Conservation (phyloP, 2,797 vertebrate species). For the Paramormyrops hopkinsi region DNA sequence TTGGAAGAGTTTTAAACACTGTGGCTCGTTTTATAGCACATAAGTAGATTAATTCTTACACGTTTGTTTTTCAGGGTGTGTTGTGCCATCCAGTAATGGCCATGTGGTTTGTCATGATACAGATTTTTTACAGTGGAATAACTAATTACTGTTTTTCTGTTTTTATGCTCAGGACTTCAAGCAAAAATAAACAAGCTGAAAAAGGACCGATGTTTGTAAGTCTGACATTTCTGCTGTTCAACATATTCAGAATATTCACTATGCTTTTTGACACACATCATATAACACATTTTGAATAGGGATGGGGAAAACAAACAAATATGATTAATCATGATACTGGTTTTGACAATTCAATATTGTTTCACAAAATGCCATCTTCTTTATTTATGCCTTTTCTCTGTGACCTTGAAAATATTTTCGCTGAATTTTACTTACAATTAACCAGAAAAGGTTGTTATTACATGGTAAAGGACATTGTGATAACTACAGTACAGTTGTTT, state of each 20-base stretch:
- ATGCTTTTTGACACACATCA: not conserved
- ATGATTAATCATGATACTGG: not conserved
- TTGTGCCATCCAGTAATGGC: not conserved
- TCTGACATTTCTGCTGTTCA: constrained; percentile 36
- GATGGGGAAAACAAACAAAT: not conserved
- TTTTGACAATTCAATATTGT: not conserved
- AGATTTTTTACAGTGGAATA: not conserved
- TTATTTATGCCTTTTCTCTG: not conserved
- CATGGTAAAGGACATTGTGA: not conserved
- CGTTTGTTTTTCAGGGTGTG: not conserved
- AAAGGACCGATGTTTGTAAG: constrained; percentile 89
- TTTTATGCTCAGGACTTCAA: constrained; percentile 68
- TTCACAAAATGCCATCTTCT: not conserved
- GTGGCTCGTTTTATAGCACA: not conserved
- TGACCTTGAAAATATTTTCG: not conserved
- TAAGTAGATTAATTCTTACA: not conserved
- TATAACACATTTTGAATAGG: not conserved
- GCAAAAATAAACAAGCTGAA: constrained; percentile 87
- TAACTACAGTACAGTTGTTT: not conserved
- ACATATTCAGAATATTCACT: not conserved
- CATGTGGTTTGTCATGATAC: not conserved
- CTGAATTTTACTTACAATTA: not conserved
- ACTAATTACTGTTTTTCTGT: not conserved
- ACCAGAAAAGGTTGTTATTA: not conserved
- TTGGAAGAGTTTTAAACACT: not conserved